Evolutionary conservation across 2,113 vertebrate genomes (phyloP).

Genomic region (Dromas ardeola): DNA sequence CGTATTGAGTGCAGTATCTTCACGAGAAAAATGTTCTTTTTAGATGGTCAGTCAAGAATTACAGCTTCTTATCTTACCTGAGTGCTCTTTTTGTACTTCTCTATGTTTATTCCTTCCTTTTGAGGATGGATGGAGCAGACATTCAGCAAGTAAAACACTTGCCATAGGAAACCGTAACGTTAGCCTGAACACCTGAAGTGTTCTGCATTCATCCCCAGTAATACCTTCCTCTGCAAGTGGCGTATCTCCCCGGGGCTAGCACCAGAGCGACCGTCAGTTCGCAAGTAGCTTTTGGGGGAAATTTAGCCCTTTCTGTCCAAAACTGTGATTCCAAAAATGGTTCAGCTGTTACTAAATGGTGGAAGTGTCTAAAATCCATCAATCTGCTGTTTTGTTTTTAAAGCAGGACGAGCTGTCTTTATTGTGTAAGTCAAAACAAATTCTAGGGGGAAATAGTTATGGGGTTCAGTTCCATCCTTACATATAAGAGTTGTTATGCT

Average conservation of each 20-base stretch:
- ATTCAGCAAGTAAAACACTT: neutral
- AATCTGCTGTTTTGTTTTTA: neutral
- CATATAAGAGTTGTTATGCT: fast-evolving
- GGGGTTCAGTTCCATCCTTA: neutral
- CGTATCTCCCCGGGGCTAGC: neutral
- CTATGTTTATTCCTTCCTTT: neutral
- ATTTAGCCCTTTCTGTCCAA: neutral
- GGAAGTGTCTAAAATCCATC: neutral
- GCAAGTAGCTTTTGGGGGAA: neutral
- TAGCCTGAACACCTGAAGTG: neutral
- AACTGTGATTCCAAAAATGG: fast-evolving
- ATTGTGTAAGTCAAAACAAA: neutral
- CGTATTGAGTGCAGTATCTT: neutral
- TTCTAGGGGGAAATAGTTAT: neutral
- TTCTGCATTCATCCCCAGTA: neutral
- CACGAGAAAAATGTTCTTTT: neutral
- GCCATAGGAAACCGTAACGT: neutral
- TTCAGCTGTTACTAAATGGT: neutral
- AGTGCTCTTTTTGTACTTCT: neutral
- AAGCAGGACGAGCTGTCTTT: neutral
- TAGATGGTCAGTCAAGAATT: neutral
- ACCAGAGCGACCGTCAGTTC: neutral
- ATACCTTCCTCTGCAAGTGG: neutral
- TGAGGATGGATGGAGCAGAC: neutral
- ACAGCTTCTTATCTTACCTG: neutral